Base-by-base conservation (phyloP, 1,140 invertebrate genomes). In the Latrodectus geometricus region DNA sequence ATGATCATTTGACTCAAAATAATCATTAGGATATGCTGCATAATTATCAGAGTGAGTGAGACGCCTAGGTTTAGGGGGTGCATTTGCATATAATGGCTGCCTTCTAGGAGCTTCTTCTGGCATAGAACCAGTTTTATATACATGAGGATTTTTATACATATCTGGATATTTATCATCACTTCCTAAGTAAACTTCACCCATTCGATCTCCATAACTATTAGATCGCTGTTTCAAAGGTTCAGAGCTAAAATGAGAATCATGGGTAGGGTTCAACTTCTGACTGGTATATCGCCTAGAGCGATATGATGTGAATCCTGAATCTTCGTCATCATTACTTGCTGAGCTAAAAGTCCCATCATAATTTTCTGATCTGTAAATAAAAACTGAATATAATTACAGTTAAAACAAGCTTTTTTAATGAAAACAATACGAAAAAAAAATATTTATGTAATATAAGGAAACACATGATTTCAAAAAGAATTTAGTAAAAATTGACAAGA, bases 21-120 rank as follows among this genome's bases (percentile, higher is more conserved):
- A 73, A 56, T 87, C 80, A 56, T 72, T 75, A 21, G 87, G 79
- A 74, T 83, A 72, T 21, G 87, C 68, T 8, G 50, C 79, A 73
- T 68, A 82, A 54, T 61, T 73, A 52, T 89, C 86, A 35, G 82
- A 81, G 14, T 74, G 72, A 14, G 75, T 77, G n/a, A 93, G 88
- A 61, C 96, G 92, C 90, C 95, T 92, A 0, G 96, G 96, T 90
- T 97, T 97, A 0, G 96, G 96, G 9, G 96, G 96, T 4, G 96
- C 95, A 92, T 97, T 97, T 9, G 95, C 96, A 90, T 97, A 97
- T 4, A 96, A 92, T 0, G 95, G 96, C 88, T 95, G 95, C n/a
- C 76, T 74, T 61, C 69, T 69, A 5, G 75, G 73, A 72, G 15
- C 14, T 78, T 72, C 66, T 54, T 61, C 35, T 61, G 12, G 48